Evolutionary conservation across 2,113 vertebrate genomes (phyloP).

Genomic region (Pelmatolapia mariae): DNA sequence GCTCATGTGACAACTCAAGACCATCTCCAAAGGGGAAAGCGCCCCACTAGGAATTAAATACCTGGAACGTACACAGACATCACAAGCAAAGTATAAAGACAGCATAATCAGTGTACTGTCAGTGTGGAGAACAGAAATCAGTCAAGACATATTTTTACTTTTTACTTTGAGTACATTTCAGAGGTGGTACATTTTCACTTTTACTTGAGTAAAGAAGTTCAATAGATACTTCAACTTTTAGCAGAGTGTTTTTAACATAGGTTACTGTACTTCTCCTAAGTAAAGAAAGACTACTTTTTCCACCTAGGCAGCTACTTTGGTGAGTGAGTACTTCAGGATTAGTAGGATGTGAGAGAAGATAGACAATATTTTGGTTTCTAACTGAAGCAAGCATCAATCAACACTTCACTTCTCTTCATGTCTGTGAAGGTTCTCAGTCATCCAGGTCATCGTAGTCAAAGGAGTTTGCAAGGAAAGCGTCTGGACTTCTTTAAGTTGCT

Average conservation of each 20-base stretch:
- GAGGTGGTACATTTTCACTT: background rate
- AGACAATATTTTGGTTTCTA: background rate
- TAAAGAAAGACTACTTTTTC: background rate
- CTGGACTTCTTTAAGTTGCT: too few species aligned
- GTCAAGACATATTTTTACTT: background rate
- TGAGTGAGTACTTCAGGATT: background rate
- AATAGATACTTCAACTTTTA: background rate
- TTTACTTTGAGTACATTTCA: background rate
- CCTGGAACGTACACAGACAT: fast-evolving
- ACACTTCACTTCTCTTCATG: background rate
- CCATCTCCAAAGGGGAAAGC: fast-evolving
- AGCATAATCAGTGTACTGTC: background rate
- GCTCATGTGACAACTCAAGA: background rate
- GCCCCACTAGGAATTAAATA: background rate
- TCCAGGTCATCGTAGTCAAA: too few species aligned
- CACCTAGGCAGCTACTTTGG: background rate
- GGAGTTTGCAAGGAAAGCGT: too few species aligned
- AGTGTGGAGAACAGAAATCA: background rate
- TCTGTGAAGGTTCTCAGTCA: too few species aligned
- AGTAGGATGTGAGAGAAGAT: background rate
- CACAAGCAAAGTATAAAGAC: background rate
- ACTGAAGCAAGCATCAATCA: background rate
- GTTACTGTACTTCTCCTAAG: background rate
- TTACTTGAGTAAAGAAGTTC: background rate
- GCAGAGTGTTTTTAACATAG: background rate